phyloP scores from a whole-genome alignment of 2,888 invertebrate species.

The Lottia scabra region DNA sequence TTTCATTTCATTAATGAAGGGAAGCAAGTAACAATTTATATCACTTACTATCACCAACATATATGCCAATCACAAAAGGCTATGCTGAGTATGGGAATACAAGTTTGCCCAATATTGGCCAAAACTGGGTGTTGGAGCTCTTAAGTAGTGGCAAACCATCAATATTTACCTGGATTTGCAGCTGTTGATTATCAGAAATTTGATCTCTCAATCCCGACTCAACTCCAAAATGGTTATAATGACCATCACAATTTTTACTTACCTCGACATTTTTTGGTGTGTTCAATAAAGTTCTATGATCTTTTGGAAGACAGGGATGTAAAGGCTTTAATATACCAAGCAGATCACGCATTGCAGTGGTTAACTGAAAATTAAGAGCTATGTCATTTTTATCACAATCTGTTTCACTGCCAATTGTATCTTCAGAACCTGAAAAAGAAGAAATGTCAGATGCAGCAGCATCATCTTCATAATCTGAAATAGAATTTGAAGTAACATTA shows the following conservation, averaged over 20 bases:
- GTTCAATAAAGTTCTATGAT: conserved; percentile 25
- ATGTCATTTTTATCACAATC: too few species aligned
- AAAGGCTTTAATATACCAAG: conserved; percentile 5
- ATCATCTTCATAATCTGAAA: too few species aligned
- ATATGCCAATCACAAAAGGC: too few species aligned
- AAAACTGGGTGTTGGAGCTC: conserved; percentile 19
- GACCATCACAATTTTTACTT: conserved; percentile 15
- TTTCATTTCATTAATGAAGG: conserved; percentile 27
- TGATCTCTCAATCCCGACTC: conserved; percentile 3
- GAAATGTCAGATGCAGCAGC: too few species aligned
- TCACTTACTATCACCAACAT: too few species aligned
- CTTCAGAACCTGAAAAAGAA: too few species aligned
- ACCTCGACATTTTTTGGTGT: too few species aligned
- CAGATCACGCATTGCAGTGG: conserved; percentile 15
- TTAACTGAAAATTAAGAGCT: too few species aligned
- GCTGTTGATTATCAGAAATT: neutral
- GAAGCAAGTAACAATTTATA: conserved; percentile 28
- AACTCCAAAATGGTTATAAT: conserved; percentile 29
- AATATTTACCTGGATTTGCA: conserved; percentile 20
- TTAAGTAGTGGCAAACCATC: conserved; percentile 28
- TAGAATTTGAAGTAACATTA: too few species aligned
- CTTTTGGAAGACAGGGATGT: conserved; percentile 22
- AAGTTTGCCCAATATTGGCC: conserved; percentile 27
- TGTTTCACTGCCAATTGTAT: too few species aligned
- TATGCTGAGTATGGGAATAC: neutral